phyloP scores from a whole-genome alignment of 1,140 invertebrate species.

The Dufourea novaeangliae region DNA sequence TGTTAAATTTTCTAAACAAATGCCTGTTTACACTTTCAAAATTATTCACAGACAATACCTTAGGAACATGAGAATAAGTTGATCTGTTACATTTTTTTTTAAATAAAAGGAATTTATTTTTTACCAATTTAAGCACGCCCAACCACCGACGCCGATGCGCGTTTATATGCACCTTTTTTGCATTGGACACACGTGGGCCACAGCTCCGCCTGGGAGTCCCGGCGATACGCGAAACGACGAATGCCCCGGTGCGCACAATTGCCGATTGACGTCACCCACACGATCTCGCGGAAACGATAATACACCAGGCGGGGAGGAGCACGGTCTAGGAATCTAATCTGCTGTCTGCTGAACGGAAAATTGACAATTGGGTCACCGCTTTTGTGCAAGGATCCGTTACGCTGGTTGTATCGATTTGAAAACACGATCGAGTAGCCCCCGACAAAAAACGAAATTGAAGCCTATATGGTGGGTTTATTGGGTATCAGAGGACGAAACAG shows the following conservation, averaged over 20 bases:
- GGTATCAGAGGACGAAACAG: no score
- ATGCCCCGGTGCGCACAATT: conserved; percentile 21
- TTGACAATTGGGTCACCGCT: background rate
- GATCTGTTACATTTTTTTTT: no score
- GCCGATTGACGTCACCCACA: conserved; percentile 23
- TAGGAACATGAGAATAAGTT: no score
- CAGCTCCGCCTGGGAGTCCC: background rate
- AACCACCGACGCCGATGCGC: background rate
- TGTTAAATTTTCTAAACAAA: no score
- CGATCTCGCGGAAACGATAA: background rate
- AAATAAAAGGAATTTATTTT: no score
- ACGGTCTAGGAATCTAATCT: background rate
- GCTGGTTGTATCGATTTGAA: no score
- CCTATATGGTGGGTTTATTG: no score
- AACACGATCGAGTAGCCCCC: no score
- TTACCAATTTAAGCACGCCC: no score
- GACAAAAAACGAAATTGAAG: no score
- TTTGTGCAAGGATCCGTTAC: background rate
- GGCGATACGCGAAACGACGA: conserved; percentile 19
- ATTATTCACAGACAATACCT: no score
- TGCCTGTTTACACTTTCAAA: no score
- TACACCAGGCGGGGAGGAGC: background rate
- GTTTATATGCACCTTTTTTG: conserved; percentile 33
- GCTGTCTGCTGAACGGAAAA: background rate
- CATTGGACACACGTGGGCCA: conserved; percentile 14